Evolutionary conservation across 2,113 vertebrate genomes (phyloP), one percentile per base, ranked within the genome.

Genomic region (Xiphias gladius): DNA sequence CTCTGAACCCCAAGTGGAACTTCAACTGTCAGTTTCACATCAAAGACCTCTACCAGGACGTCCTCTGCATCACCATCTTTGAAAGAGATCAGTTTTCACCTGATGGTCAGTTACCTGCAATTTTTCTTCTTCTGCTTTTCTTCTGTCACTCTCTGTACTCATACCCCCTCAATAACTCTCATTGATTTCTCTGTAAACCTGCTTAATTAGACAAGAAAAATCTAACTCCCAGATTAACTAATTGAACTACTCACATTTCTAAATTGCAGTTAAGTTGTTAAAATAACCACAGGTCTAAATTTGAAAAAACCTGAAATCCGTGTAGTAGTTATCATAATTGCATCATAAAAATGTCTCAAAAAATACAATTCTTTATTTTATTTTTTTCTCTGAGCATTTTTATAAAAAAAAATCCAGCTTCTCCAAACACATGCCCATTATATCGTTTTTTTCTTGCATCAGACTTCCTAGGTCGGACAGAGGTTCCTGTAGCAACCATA

Each of bases 21-120:
- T 99, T 98, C 85, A 99, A 97, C 91, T 99, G 98, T 92, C 98
- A 99, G 94, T 99, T 99, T 92, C 96, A 99, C 90, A 96, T 99
- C 82, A 97, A 95, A 91, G 98, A 99, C 54, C 90, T 99, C 1
- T 96, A 99, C 87, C 98, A 99, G 88, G 98, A 99, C 37, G 97
- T 99, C 69, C 95, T 99, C 20, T 98, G 96, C 76, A 97, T 99
- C 92, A 97, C 98, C 71, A 94, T 99, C 94, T 97, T 96, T 68
- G 98, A 98, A 91, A 95, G 95, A 76, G 97, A 98, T 87, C 98
- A 96, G 85, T 99, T 99, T 89, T 96, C 97, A 24, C 98, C 98
- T 0, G 98, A 99, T 12, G 97, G 98, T 98, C 86, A 92, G 97
- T 82, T 3, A 14, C 32, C 22, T 11, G 22, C 26, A 61, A 1